These are phyloP conservation scores for Campoletis sonorensis DNA, from an alignment of 1,140 invertebrate genomes.

Conservation along the genomic window DNA sequence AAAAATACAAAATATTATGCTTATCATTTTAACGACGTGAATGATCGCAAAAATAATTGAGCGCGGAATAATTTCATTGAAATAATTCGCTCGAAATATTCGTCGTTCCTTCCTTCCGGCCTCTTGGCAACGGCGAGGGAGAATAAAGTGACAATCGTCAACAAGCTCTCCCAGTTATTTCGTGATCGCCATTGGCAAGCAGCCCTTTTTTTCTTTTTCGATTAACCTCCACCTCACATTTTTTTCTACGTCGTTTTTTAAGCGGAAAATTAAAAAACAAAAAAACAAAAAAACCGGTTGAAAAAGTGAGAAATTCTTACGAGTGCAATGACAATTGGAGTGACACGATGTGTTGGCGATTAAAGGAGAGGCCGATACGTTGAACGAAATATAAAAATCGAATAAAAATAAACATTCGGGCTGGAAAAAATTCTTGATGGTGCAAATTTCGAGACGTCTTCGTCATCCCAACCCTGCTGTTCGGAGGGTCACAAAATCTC, in stretches of 20 bases:
- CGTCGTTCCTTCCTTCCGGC: not conserved
- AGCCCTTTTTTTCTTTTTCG: slow-evolving; percentile 14
- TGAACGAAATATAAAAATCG: not conserved
- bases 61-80: not conserved
- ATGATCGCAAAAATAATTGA: no score
- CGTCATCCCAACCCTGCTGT: not conserved
- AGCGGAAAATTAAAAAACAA: not conserved
- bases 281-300: not conserved
- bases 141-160: slow-evolving; percentile 18
- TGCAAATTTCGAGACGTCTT: not conserved
- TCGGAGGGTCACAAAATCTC: not conserved
- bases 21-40: no score
- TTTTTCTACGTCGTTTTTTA: not conserved
- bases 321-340: slow-evolving; percentile 10
- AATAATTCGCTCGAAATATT: not conserved
- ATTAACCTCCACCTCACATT: not conserved
- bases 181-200: slow-evolving; percentile 21
- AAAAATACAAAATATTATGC: not conserved
- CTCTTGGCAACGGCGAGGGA: slow-evolving; percentile 29
- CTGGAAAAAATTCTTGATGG: not conserved
- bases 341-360: slow-evolving; percentile 15
- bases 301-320: not conserved
- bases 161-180: slow-evolving; percentile 35
- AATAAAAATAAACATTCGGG: not conserved
- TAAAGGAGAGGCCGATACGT: not conserved